These are phyloP conservation scores for Pangasianodon gigas DNA, from an alignment of 2,113 vertebrate genomes.

Conservation along the genomic window DNA sequence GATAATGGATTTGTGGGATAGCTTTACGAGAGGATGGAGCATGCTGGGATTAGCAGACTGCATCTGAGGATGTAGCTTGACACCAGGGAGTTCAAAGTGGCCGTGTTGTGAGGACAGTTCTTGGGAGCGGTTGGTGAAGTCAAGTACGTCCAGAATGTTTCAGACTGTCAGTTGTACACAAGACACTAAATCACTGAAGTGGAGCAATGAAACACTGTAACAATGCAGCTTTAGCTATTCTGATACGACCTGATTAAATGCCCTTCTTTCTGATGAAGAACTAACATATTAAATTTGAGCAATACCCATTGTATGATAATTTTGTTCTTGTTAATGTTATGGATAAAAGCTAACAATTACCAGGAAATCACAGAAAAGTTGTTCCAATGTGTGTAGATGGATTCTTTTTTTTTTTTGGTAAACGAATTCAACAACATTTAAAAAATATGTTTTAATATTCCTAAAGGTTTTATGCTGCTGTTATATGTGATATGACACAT, in stretches of 20 bases:
- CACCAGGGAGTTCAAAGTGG: not conserved
- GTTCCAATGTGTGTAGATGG: not conserved
- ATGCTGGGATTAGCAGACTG: conserved; percentile 22
- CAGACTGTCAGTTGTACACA: not conserved
- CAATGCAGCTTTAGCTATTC: not conserved
- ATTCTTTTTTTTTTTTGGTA: not conserved
- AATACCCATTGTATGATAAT: not conserved
- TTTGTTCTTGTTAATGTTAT: not conserved
- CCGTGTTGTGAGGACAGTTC: not conserved
- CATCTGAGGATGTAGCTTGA: conserved; percentile 10
- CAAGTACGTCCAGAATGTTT: not conserved
- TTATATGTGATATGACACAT: not conserved
- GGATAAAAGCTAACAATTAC: not conserved
- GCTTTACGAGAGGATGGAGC: conserved; percentile 37
- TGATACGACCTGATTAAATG: not conserved
- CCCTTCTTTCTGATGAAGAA: not conserved
- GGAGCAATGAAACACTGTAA: not conserved
- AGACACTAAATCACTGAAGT: not conserved
- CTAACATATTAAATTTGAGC: not conserved
- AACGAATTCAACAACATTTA: not conserved
- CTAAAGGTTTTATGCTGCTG: not conserved
- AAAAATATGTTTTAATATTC: not conserved
- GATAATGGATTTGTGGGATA: conserved; percentile 26
- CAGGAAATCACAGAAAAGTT: not conserved
- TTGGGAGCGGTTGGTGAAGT: not conserved